Conservation (phyloP, 2,888 invertebrate species). For the Papilio demoleus region DNA sequence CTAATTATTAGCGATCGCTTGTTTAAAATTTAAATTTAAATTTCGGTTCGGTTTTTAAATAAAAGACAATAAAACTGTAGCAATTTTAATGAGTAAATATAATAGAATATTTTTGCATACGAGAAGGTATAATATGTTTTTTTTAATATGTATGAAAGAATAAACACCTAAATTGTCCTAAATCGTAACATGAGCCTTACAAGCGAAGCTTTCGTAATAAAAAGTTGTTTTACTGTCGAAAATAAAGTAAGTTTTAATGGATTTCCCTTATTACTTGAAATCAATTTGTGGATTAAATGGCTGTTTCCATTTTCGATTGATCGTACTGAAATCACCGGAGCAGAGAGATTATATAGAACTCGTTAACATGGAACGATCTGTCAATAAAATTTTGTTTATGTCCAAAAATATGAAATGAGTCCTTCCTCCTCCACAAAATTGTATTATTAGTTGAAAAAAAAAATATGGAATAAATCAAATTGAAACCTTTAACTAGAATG, state of each 20-base stretch:
- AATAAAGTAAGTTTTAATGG: slow-evolving; percentile 14
- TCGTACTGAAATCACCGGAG: slow-evolving; percentile 62
- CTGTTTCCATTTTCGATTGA: slow-evolving; percentile 64
- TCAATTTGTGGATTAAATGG: slow-evolving; percentile 16
- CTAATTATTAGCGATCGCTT: too few relatives aligned
- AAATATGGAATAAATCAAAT: too few relatives aligned
- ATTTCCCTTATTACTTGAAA: slow-evolving; percentile 20
- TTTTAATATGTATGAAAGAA: background rate
- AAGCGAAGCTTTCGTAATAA: background rate
- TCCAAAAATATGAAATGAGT: too few relatives aligned
- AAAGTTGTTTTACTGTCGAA: background rate
- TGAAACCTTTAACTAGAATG: too few relatives aligned
- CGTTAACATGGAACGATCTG: slow-evolving; percentile 86
- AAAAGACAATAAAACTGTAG: too few relatives aligned
- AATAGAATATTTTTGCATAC: too few relatives aligned
- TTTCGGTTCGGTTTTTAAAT: too few relatives aligned
- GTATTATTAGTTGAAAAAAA: too few relatives aligned
- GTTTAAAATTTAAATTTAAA: too few relatives aligned
- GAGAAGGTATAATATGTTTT: too few relatives aligned
- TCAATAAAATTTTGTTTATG: slow-evolving; percentile 86
- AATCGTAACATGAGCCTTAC: background rate
- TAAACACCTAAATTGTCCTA: background rate
- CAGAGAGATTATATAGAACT: slow-evolving; percentile 76
- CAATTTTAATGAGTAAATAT: too few relatives aligned
- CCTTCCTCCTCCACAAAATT: too few relatives aligned